Base-by-base conservation (phyloP, 2,888 invertebrate genomes). In the Parascotia fuliginaria region DNA sequence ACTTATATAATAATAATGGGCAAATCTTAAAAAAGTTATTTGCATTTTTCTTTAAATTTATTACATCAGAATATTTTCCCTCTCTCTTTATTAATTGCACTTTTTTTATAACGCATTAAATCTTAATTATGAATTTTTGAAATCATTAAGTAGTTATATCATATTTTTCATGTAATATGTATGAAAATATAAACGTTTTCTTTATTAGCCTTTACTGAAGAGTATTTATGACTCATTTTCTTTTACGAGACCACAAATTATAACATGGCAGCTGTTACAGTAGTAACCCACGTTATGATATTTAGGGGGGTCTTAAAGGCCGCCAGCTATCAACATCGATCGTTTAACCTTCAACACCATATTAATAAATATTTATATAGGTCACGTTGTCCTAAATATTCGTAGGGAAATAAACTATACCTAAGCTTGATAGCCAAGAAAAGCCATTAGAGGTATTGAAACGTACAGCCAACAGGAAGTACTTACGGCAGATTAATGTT, bases 401-500 rank as follows among this genome's bases (percentile, higher is more conserved):
- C 16, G 19, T 28, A 42, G 13, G 16, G 22, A 14, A 43, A 43
- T 28, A 39, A 39, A 39, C 39, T 16, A 15, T 7, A n/a, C n/a
- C n/a, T n/a, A 28, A 9, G 33, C 27, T 31, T 32, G 22, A 43
- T 22, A 39, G 29, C 33, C 42, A 19, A 13, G 36, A 50, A 39
- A 11, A 37, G 15, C 44, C 28, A 37, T 13, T 34, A 38, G 40
- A 42, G 14, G 41, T 36, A 42, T 42, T 42, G 47, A 42, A 37
- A 41, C 47, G 39, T 39, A 36, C 31, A 31, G 39, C 15, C 34
- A 34, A 42, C 24, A 16, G 39, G 46, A 56, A 50, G 33, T n/a
- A n/a, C n/a, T n/a, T 42, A 22, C 39, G 32, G 46, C 33, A 56
- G 37, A 47, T 53, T 49, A 52, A 56, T 29, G 49, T 40, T 13